Evolutionary conservation across 2,113 vertebrate genomes (phyloP), one percentile per base, ranked within the genome.

Genomic region (Paedocypris sp.): DNA sequence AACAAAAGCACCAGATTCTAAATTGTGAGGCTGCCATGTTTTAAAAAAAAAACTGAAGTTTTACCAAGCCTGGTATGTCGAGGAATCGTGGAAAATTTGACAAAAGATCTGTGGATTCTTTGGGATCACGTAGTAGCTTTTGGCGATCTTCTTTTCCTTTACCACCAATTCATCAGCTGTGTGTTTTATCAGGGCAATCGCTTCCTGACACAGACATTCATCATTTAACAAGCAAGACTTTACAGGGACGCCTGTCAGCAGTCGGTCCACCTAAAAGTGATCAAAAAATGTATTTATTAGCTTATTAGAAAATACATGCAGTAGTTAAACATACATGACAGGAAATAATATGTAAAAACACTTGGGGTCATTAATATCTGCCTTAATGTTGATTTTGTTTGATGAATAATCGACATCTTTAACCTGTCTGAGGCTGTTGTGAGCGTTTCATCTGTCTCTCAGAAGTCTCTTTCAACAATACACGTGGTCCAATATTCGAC

Each of bases 131-230:
- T 8, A 26, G 20, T 7, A 54, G 7, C 5, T n/a, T 32, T 28
- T 46, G 56, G 10, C 12, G 29, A 20, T 59, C n/a, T n/a, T n/a
- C n/a, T n/a, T n/a, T n/a, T n/a, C n/a, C n/a, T n/a, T n/a, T n/a
- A 58, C 38, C 54, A 58, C 39, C 10, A 39, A 12, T 16, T 58
- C 54, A 45, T 45, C 54, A 31, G 39, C 54, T 29, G 54, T 58
- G 20, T 29, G 54, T 11, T 58, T 42, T 16, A 58, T 58, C 39
- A 58, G 25, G 10, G 54, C 54, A 18, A 45, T 58, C 12, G 36
- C 54, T 58, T 58, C 25, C 54, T 58, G 23, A 45, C 54, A 43
- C 15, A 29, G 54, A 41, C 15, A 8, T 43, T 58, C 54, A 31
- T 58, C 54, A 19, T 25, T 58, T 39, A 58, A 58, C 25, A 23